Evolutionary conservation across 2,113 vertebrate species (phyloP).

Genomic region (Stigmatopora argus): DNA sequence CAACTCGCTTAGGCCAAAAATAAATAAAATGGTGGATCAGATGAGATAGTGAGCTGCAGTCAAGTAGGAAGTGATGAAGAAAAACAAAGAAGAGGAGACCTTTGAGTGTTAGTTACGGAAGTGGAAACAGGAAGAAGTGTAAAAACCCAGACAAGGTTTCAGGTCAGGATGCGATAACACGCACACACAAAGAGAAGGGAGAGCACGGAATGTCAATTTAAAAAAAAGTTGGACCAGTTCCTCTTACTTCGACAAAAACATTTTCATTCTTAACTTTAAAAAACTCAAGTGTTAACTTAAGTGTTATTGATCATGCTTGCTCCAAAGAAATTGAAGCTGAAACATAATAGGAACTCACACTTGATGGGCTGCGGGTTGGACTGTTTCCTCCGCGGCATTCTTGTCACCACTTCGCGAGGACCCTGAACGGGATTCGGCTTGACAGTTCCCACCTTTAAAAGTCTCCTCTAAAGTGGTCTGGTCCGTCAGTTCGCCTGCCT

Average conservation of each 20-base stretch:
- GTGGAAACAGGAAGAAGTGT: slow-evolving; percentile 46
- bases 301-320: not conserved
- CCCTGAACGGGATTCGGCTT: slow-evolving; percentile 33
- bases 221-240: not conserved
- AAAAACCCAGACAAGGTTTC: slow-evolving; percentile 30
- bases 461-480: slow-evolving; percentile 7
- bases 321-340: not conserved
- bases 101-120: slow-evolving; percentile 29
- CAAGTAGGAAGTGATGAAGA: slow-evolving; percentile 17
- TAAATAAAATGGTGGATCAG: not conserved
- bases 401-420: slow-evolving; percentile 31
- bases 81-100: slow-evolving; percentile 25
- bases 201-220: not conserved
- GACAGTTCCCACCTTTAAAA: not conserved
- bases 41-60: not conserved
- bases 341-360: slow-evolving; percentile 56
- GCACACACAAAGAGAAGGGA: not conserved
- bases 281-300: not conserved
- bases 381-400: slow-evolving; percentile 90
- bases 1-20: not conserved
- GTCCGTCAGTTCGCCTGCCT: slow-evolving; percentile 36
- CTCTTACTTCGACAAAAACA: not conserved
- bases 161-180: slow-evolving; percentile 53
- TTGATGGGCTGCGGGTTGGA: slow-evolving; percentile 90
- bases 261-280: not conserved